These are phyloP conservation scores for Neodon shergylaensis DNA, from an alignment of 2,113 vertebrate species.

Conservation along the genomic window DNA sequence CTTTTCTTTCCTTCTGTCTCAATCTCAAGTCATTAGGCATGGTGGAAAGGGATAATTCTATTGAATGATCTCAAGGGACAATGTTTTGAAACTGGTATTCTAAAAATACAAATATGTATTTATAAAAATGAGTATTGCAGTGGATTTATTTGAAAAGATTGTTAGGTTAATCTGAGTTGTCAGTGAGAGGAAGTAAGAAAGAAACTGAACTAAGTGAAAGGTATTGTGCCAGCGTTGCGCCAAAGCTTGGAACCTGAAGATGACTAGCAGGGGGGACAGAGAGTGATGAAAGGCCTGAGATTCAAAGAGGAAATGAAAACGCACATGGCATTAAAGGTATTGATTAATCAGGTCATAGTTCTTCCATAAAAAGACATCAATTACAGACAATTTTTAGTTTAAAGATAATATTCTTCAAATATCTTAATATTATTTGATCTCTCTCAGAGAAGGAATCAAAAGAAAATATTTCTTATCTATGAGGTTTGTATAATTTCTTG, in stretches of 20 bases:
- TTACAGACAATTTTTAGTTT: neutral
- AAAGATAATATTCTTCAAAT: conserved; percentile 23
- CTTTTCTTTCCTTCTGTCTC: neutral
- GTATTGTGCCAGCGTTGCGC: neutral
- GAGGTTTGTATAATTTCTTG: conserved; percentile 16
- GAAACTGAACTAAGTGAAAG: neutral
- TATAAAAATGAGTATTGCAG: neutral
- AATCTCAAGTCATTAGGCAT: neutral
- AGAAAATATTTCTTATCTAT: neutral
- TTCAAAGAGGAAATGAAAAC: neutral
- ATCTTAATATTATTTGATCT: conserved; percentile 18
- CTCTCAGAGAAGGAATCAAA: neutral
- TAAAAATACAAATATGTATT: neutral
- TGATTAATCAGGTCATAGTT: neutral
- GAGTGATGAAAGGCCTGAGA: neutral
- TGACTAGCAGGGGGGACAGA: neutral
- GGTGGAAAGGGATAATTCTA: no score
- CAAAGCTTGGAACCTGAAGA: neutral
- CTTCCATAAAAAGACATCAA: neutral
- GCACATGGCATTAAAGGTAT: neutral
- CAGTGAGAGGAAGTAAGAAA: neutral
- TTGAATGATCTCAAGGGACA: no score
- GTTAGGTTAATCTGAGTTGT: neutral
- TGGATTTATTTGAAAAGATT: neutral
- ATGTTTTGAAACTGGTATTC: neutral